These are phyloP conservation scores for Mamestra brassicae DNA, from an alignment of 2,888 invertebrate genomes.

Conservation along the genomic window DNA sequence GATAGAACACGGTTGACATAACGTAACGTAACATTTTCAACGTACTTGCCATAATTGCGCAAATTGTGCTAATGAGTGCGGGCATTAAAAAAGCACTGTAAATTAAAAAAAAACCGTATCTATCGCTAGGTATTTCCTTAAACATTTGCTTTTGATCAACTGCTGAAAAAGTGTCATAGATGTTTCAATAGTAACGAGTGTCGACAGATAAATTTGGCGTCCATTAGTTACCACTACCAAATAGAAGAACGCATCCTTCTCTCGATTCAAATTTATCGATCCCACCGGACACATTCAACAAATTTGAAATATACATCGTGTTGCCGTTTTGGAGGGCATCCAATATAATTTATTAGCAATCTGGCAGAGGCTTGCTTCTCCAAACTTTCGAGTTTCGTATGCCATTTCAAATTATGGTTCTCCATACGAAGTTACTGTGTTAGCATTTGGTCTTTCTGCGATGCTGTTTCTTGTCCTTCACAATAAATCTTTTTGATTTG, in stretches of 20 bases:
- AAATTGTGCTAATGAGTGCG: too few relatives aligned
- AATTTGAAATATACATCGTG: slow-evolving; percentile 47
- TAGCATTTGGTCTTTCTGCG: slow-evolving; percentile 21
- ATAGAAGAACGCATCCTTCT: background rate
- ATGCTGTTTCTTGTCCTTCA: background rate
- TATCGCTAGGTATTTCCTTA: too few relatives aligned
- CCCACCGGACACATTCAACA: slow-evolving; percentile 28
- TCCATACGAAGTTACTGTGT: slow-evolving; percentile 33
- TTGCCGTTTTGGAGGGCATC: slow-evolving; percentile 53
- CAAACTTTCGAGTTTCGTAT: slow-evolving; percentile 47
- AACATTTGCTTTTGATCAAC: too few relatives aligned
- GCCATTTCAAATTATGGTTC: slow-evolving; percentile 43
- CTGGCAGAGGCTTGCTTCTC: slow-evolving; percentile 46
- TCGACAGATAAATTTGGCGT: background rate
- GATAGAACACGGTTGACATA: too few relatives aligned
- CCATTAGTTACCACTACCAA: background rate
- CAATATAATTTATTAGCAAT: slow-evolving; percentile 64
- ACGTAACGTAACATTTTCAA: too few relatives aligned
- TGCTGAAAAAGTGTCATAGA: background rate
- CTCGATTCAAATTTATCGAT: slow-evolving; percentile 32
- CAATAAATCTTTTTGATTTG: slow-evolving; percentile 33
- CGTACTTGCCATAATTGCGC: too few relatives aligned
- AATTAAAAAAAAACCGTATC: too few relatives aligned
- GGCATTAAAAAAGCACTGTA: too few relatives aligned
- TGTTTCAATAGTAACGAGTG: background rate